Evolutionary conservation across 2,888 invertebrate genomes (phyloP), one percentile per base, ranked within the genome.

Genomic region (Copidosoma aretas): DNA sequence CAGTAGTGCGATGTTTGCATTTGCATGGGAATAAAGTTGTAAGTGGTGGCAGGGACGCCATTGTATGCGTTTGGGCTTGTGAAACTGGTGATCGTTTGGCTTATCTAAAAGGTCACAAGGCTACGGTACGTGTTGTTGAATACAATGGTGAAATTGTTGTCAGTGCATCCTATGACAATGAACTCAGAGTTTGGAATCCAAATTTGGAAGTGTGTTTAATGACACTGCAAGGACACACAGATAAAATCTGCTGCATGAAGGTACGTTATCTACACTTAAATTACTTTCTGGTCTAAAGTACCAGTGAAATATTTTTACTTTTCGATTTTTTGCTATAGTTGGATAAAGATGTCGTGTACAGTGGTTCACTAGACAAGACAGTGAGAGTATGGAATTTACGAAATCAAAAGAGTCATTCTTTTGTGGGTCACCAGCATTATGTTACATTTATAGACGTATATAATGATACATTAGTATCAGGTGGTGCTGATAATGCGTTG

Each of bases 161-260:
- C 53, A 97, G 97, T 58, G 99, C 99, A 43, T 98, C 98, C 0
- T 99, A 99, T 82, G 99, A 99, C 85, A 97, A 94, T 85, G 94
- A 94, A 89, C 98, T 99, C 51, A 96, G 97, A 84, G 96, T 99
- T 25, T 99, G 99, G 98, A 94, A 98, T 86, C 97, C 97, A 0
- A 94, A 94, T 76, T 91, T 93, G n/a, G 96, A 97, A 77, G 94
- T 93, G 83, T 97, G 97, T 83, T 87, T 98, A 72, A 97, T 98
- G 84, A 97, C 97, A 0, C 88, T 99, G 60, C 92, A 93, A 77
- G 98, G 98, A 21, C 99, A 99, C 85, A 95, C 96, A 17, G 98
- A 99, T 86, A 89, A 98, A 75, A 98, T 99, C 49, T 99, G 99
- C 85, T 98, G 98, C 63, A 87, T 99, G 77, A 97, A 98, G 91